Percentiles rank a stretch among this genome's conserved stretches.
Evolutionary conservation across 1,140 invertebrate genomes (phyloP).

Genomic region (Limonius californicus): DNA sequence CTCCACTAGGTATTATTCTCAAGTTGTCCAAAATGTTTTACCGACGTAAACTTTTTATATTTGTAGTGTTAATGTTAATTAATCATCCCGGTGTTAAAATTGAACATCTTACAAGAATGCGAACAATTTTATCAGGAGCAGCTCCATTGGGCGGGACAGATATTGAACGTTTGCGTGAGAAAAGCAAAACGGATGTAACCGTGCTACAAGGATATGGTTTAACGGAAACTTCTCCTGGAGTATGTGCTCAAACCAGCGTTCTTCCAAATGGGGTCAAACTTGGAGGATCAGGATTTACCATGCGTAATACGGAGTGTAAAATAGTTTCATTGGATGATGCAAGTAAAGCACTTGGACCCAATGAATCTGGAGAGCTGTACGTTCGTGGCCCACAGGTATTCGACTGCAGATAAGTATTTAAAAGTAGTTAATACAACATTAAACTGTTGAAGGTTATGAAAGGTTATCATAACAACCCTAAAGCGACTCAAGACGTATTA

Average conservation of each 20-base stretch:
- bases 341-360: neutral
- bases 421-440: neutral
- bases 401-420: neutral
- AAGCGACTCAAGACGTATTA: constrained; percentile 68
- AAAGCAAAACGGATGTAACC: neutral
- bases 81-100: neutral
- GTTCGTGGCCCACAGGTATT: neutral
- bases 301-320: constrained; percentile 32
- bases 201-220: constrained; percentile 62
- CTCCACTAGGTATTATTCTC: constrained; percentile 54
- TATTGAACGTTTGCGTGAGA: neutral
- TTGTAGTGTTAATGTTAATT: neutral
- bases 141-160: neutral
- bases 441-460: constrained; percentile 57
- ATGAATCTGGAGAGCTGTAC: neutral
- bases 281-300: constrained; percentile 55
- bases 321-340: neutral
- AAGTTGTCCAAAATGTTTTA: neutral
- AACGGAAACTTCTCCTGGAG: constrained; percentile 58
- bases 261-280: constrained; percentile 20
- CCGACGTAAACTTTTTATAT: constrained; percentile 45
- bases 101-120: neutral
- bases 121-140: neutral
- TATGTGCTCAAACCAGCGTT: constrained; percentile 11
- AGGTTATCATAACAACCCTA: constrained; percentile 65